Evolutionary conservation across 2,888 invertebrate species (phyloP), one percentile per base, ranked within the genome.

Genomic region (Muschampia plurimacula): DNA sequence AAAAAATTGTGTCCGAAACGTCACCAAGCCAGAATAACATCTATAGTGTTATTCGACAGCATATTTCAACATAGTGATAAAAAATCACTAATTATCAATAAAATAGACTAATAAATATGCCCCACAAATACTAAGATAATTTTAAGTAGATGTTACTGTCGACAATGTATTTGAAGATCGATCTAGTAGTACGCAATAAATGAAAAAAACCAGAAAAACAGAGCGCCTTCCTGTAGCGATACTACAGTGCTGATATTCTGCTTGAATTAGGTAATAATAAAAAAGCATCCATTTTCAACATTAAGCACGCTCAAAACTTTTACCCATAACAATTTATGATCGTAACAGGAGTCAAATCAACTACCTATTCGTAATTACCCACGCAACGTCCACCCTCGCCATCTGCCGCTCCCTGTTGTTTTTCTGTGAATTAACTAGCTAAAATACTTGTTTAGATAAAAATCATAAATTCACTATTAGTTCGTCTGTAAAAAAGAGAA

Each of bases 361-460:
- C 83, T 83, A 83, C 83, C 84, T 83, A 76, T 68, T 76, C 77
- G 82, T 88, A 88, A 90, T 87, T 89, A 86, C 83, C 60, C 83
- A 82, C 84, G 80, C 84, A 78, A 80, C 77, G 72, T 74, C 77
- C 81, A 84, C 86, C 83, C 81, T 79, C 75, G 76, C 78, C 80
- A 76, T 76, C 77, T 77, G 78, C 79, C 79, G 82, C 80, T 79
- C 86, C 85, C 82, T 75, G 82, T 82, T 85, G 83, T 89, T 89
- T 88, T 87, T 79, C 85, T 88, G 87, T 83, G 80, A 84, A 85
- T 86, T 84, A 84, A 83, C 77, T 81, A 81, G 84, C 84, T 81
- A 66, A 83, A 82, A 84, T 83, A 82, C 82, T 84, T 80, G 80
- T 83, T 82, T 80, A 81, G 85, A 86, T 87, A 84, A 81, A 60